Base-by-base conservation (phyloP, 2,888 invertebrate species). In the Lymantria monacha region DNA sequence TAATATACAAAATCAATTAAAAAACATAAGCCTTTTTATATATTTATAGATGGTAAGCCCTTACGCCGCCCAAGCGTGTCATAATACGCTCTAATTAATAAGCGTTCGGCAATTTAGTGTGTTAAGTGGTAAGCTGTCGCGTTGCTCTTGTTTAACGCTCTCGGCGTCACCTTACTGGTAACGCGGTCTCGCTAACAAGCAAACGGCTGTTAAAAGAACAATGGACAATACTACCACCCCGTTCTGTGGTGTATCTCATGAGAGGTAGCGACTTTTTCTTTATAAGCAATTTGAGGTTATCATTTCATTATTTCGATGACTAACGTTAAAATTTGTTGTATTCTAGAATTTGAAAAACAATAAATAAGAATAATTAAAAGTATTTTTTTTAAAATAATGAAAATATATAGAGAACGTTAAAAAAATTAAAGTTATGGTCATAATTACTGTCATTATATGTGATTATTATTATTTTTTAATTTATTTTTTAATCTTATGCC, bases 201-300 rank as follows among this genome's bases (percentile, higher is more conserved):
- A 73, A 67, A 72, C 72, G 81, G 76, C 86, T 85, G 87, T 87
- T 88, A 88, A 87, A 88, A 86, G 89, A 88, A 90, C 90, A 90
- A 90, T 90, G 85, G 81, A 87, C 87, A 83, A 86, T 87, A 72
- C 75, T 66, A 72, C 76, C 75, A 61, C 69, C 68, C 42, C 15
- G 46, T 36, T 44, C 13, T 43, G 45, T 9, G 15, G 42, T 15
- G 14, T n/a, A 30, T 30, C 31, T 36, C n/a, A 52, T 41, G 33
- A 9, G 49, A 30, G 51, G 14, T 11, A 55, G 62, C 62, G 68
- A 36, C 12, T 44, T 30, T 13, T 22, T n/a, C n/a, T n/a, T n/a
- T 10, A 3, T 37, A 0, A n/a, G 22, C 2, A 22, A 5, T 22
- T 22, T 22, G 22, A 22, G 22, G 22, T 22, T 22, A 22, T 22